Conservation (phyloP, 2,113 vertebrate genomes). For the Alectura lathami region DNA sequence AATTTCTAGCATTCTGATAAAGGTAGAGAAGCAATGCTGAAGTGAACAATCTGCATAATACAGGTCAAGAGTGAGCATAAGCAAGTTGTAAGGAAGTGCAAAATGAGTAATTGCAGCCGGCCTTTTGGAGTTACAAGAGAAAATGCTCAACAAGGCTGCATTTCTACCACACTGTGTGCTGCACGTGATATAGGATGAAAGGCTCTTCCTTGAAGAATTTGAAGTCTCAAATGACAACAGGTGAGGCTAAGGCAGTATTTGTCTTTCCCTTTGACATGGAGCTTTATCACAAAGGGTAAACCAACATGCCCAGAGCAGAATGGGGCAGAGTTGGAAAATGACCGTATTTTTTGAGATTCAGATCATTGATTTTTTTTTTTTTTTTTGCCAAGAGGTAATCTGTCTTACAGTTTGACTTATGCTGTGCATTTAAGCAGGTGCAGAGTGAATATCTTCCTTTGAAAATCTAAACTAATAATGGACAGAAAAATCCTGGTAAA, state of each 20-base stretch:
- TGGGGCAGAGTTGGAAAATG: background rate
- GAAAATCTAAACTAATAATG: conserved; percentile 47
- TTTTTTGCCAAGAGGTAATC: background rate
- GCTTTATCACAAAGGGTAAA: background rate
- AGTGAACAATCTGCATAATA: background rate
- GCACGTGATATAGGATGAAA: accelerated
- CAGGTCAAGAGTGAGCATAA: background rate
- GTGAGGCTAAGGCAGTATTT: background rate
- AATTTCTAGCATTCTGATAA: background rate
- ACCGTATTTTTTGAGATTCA: background rate
- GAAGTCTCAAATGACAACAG: background rate
- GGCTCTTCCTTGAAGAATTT: background rate
- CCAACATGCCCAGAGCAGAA: background rate
- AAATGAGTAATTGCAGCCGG: background rate
- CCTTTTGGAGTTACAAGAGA: background rate
- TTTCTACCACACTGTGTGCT: background rate
- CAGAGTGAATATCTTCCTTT: background rate
- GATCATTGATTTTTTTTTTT: background rate
- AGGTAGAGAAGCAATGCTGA: background rate
- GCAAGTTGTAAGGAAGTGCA: background rate
- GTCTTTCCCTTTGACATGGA: background rate
- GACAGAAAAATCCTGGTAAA: background rate
- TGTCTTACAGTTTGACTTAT: background rate
- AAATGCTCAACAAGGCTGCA: background rate
- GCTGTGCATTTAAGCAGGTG: background rate